Percentiles rank a stretch among this genome's conserved stretches.
These are phyloP conservation scores for Adoxophyes honmai DNA, from an alignment of 1,140 invertebrate genomes.

Conservation along the genomic window DNA sequence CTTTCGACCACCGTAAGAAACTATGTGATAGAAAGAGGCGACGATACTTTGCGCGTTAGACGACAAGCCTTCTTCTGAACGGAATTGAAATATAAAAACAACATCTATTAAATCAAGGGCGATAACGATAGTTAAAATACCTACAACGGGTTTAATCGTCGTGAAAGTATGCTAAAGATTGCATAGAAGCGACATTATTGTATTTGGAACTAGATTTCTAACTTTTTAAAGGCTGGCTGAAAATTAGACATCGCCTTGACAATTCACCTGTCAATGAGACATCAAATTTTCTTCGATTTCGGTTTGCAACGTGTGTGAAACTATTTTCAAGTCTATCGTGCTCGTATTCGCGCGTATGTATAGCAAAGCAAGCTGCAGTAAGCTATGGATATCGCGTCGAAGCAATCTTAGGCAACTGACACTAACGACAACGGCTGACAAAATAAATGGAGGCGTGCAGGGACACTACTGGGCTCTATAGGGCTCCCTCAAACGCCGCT, in stretches of 20 bases:
- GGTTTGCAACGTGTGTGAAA: background rate
- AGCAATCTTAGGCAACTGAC: constrained; percentile 42
- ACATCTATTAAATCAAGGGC: constrained; percentile 48
- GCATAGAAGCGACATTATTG: background rate
- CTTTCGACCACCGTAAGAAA: no score
- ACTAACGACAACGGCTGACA: constrained; percentile 55
- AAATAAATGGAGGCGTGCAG: constrained; percentile 71
- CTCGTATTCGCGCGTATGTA: constrained; percentile 1
- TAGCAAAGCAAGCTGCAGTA: constrained; percentile 3
- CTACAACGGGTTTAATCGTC: constrained; percentile 23
- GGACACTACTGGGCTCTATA: constrained; percentile 65
- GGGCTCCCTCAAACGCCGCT: background rate
- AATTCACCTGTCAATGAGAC: no score
- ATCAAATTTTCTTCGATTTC: no score
- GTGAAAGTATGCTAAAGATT: background rate
- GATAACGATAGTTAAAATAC: constrained; percentile 50
- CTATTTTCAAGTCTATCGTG: background rate
- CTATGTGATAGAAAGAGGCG: no score
- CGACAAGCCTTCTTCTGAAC: constrained; percentile 17
- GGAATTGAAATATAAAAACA: constrained; percentile 43
- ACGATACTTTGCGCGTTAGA: no score
- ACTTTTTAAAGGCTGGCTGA: background rate
- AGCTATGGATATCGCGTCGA: constrained; percentile 47
- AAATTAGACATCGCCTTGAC: no score
- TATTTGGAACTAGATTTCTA: background rate